Evolutionary conservation across 2,888 invertebrate genomes (phyloP).

Genomic region (Eristalis intricaria): DNA sequence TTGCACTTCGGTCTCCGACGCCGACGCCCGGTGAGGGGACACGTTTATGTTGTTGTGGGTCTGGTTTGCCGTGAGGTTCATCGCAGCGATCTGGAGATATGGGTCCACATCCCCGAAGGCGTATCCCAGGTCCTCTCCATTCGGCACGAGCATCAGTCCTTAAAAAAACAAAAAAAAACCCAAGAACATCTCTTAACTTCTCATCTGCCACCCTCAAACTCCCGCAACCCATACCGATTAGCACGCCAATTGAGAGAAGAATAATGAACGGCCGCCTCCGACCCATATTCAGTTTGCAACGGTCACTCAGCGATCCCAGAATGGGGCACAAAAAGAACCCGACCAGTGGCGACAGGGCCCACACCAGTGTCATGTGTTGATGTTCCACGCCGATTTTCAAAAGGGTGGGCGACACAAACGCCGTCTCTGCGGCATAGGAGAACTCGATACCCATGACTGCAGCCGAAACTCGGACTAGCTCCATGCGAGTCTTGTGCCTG

Average conservation of each 20-base stretch:
- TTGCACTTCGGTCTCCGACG: slow-evolving; percentile 80
- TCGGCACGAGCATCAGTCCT: slow-evolving; percentile 95
- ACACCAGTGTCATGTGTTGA: slow-evolving; percentile 96
- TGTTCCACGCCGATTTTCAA: slow-evolving; percentile 96
- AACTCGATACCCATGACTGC: slow-evolving; percentile 99
- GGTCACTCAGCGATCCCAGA: slow-evolving; percentile 95
- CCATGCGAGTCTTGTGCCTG: slow-evolving; percentile 89
- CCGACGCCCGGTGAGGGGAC: slow-evolving; percentile 82
- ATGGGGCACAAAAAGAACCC: slow-evolving; percentile 97
- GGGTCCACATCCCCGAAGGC: slow-evolving; percentile 87
- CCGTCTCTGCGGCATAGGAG: slow-evolving; percentile 98
- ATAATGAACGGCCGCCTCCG: slow-evolving; percentile 96
- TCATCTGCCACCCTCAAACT: not conserved
- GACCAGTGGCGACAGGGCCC: slow-evolving; percentile 96
- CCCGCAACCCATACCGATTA: slow-evolving; percentile 85
- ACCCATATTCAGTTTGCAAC: slow-evolving; percentile 90
- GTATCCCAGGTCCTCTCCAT: slow-evolving; percentile 93
- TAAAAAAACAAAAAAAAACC: slow-evolving; percentile 57
- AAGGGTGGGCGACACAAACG: slow-evolving; percentile 96
- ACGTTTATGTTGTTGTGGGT: slow-evolving; percentile 81
- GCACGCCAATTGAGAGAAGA: slow-evolving; percentile 92
- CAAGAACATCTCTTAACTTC: not conserved
- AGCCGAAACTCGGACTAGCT: slow-evolving; percentile 93
- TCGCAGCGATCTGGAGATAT: slow-evolving; percentile 75
- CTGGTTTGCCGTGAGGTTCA: slow-evolving; percentile 79